Base-by-base conservation (phyloP, 2,888 invertebrate species). In the Dysmachus trigonus region DNA sequence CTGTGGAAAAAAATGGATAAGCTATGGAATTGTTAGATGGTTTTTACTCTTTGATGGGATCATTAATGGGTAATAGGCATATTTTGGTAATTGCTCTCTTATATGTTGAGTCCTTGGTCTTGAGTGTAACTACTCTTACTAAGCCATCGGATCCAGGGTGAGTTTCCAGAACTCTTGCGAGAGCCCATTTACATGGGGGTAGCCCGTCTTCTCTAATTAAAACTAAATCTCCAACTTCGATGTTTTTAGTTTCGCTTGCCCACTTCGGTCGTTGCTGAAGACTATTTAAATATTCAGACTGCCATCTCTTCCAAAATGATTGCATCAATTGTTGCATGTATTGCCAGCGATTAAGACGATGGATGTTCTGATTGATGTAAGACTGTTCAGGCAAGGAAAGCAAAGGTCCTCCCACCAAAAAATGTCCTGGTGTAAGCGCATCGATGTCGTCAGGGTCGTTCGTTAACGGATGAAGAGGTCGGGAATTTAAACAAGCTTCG, bases 371-470 rank as follows among this genome's bases (percentile, higher is more conserved):
- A 8, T 51, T 4, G 6, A 27, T 8, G 30, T 8, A 22, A 5
- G 62, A n/a, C 3, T n/a, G 31, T 22, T 82, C 82, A 1, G 82
- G 82, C 27, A 82, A 10, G 1, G 31, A 13, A 18, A 82, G 31
- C 13, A 82, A 18, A 4, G 53, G 27, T 51, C 18, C 33, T 4
- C 82, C 82, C 4, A 33, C 33, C 4, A 82, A 22, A 15, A 82
- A 82, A 51, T 86, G 86, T 30, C 81, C 81, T 13, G 86, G 84
- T 8, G 86, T 86, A 3, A 86, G 72, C 8, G 31, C 62, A 22
- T 27, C 27, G 3, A 62, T 6, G 18, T 82, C 82, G 31, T n/a
- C n/a, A 2, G 30, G 22, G 5, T 47, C 53, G 33, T 15, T 2
- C 2, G 62, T 33, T 30, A 82, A 15, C n/a, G 82, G 33, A 22